Percentiles rank a stretch among this genome's conserved stretches.
phyloP scores from a whole-genome alignment of 2,797 vertebrate species.

The Gallinago nigripennis region DNA sequence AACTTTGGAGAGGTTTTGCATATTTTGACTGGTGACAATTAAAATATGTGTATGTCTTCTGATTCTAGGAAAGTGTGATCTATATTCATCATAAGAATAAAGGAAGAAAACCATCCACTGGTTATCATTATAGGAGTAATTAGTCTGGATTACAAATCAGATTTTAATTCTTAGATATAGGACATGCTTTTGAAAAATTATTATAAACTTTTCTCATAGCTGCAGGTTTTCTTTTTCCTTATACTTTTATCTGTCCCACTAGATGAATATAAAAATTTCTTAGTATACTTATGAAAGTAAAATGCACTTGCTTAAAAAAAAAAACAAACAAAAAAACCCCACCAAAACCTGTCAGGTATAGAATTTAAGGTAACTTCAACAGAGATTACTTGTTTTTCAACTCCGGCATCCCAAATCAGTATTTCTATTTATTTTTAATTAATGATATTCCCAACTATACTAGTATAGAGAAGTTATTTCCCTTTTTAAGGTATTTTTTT shows the following conservation, averaged over 20 bases:
- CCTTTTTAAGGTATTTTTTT: neutral
- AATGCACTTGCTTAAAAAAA: neutral
- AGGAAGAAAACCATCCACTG: neutral
- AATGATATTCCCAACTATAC: neutral
- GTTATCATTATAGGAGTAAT: neutral
- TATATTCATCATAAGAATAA: neutral
- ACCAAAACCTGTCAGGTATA: neutral
- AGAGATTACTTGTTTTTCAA: neutral
- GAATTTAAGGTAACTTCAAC: neutral
- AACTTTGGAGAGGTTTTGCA: neutral
- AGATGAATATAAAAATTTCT: neutral
- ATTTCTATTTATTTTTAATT: neutral
- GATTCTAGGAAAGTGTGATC: neutral
- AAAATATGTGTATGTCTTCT: neutral
- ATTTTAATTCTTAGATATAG: constrained; percentile 21
- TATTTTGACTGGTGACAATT: neutral
- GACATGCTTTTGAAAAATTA: constrained; percentile 5
- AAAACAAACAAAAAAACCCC: neutral
- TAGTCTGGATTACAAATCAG: constrained; percentile 18
- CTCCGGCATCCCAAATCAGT: neutral
- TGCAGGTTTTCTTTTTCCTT: neutral
- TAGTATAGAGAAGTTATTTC: neutral
- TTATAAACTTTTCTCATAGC: neutral
- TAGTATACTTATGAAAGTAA: neutral
- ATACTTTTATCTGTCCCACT: neutral